These are phyloP conservation scores for Drosophila arawakana DNA, from an alignment of 1,140 invertebrate genomes.

Conservation along the genomic window DNA sequence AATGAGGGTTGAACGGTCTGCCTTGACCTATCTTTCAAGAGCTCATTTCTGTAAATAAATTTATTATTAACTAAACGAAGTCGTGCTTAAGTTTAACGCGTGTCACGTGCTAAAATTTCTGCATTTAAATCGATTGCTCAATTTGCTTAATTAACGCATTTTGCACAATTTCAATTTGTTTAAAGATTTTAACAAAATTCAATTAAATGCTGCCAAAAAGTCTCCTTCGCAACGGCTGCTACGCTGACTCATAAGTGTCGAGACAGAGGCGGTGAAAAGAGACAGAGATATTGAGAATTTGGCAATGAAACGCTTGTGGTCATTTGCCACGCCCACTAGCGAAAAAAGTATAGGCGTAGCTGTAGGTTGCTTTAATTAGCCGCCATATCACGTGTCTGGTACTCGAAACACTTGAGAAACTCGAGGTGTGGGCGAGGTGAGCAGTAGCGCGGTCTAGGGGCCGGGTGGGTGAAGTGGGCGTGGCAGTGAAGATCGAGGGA, in stretches of 20 bases:
- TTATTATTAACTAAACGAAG: no score
- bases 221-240: constrained; percentile 45
- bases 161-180: constrained; percentile 3
- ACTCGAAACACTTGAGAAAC: not conserved
- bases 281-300: constrained; percentile 45
- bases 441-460: not conserved
- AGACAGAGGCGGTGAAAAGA: not conserved
- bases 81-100: not conserved
- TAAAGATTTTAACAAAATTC: constrained; percentile 7
- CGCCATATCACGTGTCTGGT: constrained; percentile 74
- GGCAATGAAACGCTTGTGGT: constrained; percentile 68
- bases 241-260: constrained; percentile 52
- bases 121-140: constrained; percentile 17
- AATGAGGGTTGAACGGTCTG: no score
- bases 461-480: not conserved
- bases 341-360: not conserved
- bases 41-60: no score
- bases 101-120: not conserved
- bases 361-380: constrained; percentile 65
- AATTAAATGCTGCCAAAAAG: constrained; percentile 56
- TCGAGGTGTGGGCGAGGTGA: not conserved
- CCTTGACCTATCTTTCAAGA: no score
- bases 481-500: constrained; percentile 9
- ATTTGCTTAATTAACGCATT: constrained; percentile 36
- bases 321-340: constrained; percentile 40